Base-by-base conservation (phyloP, 2,888 invertebrate species). In the Drosophila formosana region DNA sequence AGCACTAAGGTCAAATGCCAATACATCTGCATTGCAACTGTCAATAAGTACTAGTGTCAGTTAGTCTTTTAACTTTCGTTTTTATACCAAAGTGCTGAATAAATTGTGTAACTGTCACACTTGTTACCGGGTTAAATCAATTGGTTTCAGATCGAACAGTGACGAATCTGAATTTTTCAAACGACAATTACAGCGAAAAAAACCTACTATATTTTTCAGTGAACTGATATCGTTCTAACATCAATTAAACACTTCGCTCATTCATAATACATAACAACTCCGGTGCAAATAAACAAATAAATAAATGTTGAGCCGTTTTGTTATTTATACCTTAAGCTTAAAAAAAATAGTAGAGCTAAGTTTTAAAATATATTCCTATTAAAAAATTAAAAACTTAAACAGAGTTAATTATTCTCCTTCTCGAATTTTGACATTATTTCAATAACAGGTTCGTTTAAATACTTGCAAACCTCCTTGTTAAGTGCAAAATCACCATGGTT, bases 381-480 rank as follows among this genome's bases (percentile, higher is more conserved):
- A 39, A 41, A 18, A 39, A 43, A 43, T 11, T 5, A 28, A 6
- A 6, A 30, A 6, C 6, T 30, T 30, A 5, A 6, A 6, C 4
- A 37, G 0, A 4, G 1, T 11, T 3, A 9, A 13, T 46, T 26
- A 11, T 37, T 46, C 0, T 5, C 25, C 4, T 25, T n/a, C 34
- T 90, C 90, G 57, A 72, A 88, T 5, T 73, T 37, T 4, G 66
- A 28, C 83, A 90, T 83, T 23, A 89, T 78, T 18, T 66, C 47
- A 39, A 89, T 80, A 6, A 90, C 76, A 0, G 85, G 84, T 3
- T 88, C 85, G 46, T 90, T 89, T 3, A 90, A 26, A 28, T 70
- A 60, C 25, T 77, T 53, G 3, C 81, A 80, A 1, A 88, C 77
- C 4, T 81, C 68, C 23, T 30, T 18, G n/a, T 85, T 81, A 0